A percentile compares a stretch with the other conserved stretches of the same genome.
These are phyloP conservation scores for Temnothorax unifasciatus DNA, from an alignment of 2,888 invertebrate species.

Conservation along the genomic window DNA sequence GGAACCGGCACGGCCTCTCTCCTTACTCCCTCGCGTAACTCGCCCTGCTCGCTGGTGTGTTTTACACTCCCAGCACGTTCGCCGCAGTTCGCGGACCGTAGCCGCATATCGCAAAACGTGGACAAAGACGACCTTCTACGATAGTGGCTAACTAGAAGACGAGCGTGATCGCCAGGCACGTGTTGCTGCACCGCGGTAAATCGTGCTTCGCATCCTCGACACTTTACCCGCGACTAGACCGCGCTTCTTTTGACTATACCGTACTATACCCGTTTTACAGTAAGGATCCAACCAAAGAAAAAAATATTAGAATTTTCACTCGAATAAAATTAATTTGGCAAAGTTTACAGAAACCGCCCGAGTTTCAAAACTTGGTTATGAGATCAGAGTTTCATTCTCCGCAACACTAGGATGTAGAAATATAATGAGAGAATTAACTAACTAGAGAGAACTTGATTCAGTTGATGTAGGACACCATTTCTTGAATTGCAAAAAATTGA, in stretches of 20 bases:
- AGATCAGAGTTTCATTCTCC: not conserved
- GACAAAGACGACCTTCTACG: slow-evolving; percentile 65
- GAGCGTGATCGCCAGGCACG: slow-evolving; percentile 68
- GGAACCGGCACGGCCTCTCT: not conserved
- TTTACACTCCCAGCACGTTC: slow-evolving; percentile 68
- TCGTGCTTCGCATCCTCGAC: slow-evolving; percentile 66
- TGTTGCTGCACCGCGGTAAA: slow-evolving; percentile 69
- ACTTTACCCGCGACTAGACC: slow-evolving; percentile 20
- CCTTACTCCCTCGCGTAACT: not conserved
- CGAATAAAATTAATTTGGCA: slow-evolving; percentile 25
- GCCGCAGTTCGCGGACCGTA: slow-evolving; percentile 58
- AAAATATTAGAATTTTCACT: not conserved
- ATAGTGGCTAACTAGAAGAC: slow-evolving; percentile 66
- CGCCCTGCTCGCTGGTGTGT: not conserved
- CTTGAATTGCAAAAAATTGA: slow-evolving; percentile 29
- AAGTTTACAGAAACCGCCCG: not conserved
- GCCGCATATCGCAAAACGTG: slow-evolving; percentile 60
- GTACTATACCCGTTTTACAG: not conserved
- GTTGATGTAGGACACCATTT: not conserved
- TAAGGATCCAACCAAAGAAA: not conserved
- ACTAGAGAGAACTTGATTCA: slow-evolving; percentile 29
- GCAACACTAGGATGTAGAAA: not conserved
- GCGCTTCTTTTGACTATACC: slow-evolving; percentile 8
- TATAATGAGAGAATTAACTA: not conserved
- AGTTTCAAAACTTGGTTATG: not conserved